Evolutionary conservation across 2,797 vertebrate genomes (phyloP).

Genomic region (Bovichtus diacanthus): DNA sequence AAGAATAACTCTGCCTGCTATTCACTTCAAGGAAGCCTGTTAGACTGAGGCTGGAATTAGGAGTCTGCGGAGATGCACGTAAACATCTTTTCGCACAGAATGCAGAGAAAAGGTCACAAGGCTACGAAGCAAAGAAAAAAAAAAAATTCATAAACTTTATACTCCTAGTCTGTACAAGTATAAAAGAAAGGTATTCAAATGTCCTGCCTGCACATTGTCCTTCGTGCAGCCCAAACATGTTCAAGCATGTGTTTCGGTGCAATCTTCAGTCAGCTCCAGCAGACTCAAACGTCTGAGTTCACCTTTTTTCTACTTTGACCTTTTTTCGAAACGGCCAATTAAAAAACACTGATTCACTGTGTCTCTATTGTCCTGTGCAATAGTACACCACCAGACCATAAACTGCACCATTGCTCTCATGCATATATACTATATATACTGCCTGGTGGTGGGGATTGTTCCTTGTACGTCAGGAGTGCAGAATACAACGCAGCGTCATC

Average conservation of each 20-base stretch:
- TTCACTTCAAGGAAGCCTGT: slow-evolving; percentile 4
- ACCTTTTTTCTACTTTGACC: slow-evolving; percentile 9
- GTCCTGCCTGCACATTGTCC: not conserved
- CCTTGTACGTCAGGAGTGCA: not conserved
- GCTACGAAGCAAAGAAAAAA: not conserved
- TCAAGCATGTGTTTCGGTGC: not conserved
- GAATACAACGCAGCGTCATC: not conserved
- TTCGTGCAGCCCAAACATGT: not conserved
- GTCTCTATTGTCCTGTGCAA: not conserved
- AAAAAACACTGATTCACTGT: slow-evolving; percentile 3
- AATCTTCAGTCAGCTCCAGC: not conserved
- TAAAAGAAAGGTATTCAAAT: not conserved
- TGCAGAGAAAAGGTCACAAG: not conserved
- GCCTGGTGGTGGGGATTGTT: not conserved
- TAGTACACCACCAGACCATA: not conserved
- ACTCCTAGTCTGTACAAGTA: not conserved
- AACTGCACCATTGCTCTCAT: slow-evolving; percentile 5
- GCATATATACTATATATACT: not conserved
- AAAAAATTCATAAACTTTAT: not conserved
- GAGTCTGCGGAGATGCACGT: slow-evolving; percentile 2
- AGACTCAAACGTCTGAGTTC: slow-evolving; percentile 1
- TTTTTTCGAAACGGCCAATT: not conserved
- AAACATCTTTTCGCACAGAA: not conserved
- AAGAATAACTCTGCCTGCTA: slow-evolving; percentile 14
- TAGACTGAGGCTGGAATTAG: not conserved